A percentile compares a stretch with the other conserved stretches of the same genome.
Evolutionary conservation across 2,113 vertebrate species (phyloP).

Genomic region (Nicator chloris): DNA sequence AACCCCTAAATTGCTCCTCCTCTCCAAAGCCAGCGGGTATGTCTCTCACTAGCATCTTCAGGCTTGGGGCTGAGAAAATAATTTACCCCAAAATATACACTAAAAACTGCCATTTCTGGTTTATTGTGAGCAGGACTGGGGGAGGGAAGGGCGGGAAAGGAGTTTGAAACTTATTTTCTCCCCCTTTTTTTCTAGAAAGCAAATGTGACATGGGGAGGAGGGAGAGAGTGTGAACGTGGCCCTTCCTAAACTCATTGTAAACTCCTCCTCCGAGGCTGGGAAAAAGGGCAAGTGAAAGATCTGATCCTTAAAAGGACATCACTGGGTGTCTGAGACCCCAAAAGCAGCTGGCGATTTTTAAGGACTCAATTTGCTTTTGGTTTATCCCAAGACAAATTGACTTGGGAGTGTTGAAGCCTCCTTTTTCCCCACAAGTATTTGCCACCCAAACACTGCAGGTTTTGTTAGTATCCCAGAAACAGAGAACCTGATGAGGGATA

Average conservation of each 20-base stretch:
- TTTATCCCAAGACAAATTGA: neutral
- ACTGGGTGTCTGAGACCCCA: constrained; percentile 66
- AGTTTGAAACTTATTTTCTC: neutral
- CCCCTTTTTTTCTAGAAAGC: neutral
- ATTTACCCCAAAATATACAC: neutral
- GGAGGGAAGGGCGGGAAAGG: neutral
- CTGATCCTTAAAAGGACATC: constrained; percentile 73
- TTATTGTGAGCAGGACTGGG: neutral
- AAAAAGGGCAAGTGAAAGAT: constrained; percentile 18
- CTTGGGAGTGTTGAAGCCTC: constrained; percentile 34
- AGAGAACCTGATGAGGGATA: constrained; percentile 1
- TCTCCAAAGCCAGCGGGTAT: neutral
- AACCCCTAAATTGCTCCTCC: neutral
- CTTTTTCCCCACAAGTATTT: constrained; percentile 16
- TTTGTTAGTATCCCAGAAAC: constrained; percentile 42
- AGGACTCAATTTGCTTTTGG: neutral
- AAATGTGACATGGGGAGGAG: neutral
- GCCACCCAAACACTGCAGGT: constrained; percentile 29
- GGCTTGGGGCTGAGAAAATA: neutral
- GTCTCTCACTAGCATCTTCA: neutral
- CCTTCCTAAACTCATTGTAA: neutral
- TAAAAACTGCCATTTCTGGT: neutral
- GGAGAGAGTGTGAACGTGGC: neutral
- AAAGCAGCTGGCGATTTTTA: neutral
- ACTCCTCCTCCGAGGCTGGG: neutral